A percentile compares a stretch with the other conserved stretches of the same genome.
Conservation (phyloP, 2,888 invertebrate genomes). For the Geotrupes spiniger region DNA sequence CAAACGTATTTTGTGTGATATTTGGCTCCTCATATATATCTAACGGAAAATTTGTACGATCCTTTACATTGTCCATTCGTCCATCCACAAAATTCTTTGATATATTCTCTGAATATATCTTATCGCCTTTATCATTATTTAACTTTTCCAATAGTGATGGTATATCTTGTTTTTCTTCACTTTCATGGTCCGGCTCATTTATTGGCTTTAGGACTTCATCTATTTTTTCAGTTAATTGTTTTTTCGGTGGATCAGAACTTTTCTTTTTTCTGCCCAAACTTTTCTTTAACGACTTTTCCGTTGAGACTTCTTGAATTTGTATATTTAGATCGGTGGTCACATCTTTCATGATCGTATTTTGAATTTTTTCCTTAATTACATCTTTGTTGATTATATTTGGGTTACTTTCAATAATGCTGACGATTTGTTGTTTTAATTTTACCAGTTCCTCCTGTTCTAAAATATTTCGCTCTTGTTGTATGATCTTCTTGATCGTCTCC, state of each 20-base stretch:
- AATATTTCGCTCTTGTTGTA: conserved; percentile 48
- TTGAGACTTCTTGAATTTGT: not conserved
- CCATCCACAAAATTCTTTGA: not conserved
- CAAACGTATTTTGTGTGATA: not conserved
- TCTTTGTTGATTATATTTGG: conserved; percentile 53
- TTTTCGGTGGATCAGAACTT: not conserved
- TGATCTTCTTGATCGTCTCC: conserved; percentile 39
- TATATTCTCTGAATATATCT: conserved; percentile 11
- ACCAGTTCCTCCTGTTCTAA: conserved; percentile 51
- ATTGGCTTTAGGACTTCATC: too few species aligned
- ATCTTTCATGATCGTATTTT: conserved; percentile 40
- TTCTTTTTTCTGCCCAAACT: not conserved
- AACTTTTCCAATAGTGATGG: not conserved
- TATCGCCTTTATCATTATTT: conserved; percentile 18
- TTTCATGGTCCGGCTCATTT: too few species aligned
- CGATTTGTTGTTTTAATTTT: conserved; percentile 52
- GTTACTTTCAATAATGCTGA: conserved; percentile 52
- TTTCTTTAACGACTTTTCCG: conserved; percentile 6
- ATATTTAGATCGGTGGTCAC: conserved; percentile 23
- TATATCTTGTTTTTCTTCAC: conserved; percentile 4
- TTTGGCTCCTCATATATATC: conserved; percentile 3
- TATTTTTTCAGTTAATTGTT: too few species aligned
- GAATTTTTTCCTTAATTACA: conserved; percentile 51
- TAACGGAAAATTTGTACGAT: conserved; percentile 5
- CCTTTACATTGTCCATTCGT: conserved; percentile 5